These are phyloP conservation scores for Endotricha flammealis DNA, from an alignment of 2,888 invertebrate genomes.

Conservation along the genomic window DNA sequence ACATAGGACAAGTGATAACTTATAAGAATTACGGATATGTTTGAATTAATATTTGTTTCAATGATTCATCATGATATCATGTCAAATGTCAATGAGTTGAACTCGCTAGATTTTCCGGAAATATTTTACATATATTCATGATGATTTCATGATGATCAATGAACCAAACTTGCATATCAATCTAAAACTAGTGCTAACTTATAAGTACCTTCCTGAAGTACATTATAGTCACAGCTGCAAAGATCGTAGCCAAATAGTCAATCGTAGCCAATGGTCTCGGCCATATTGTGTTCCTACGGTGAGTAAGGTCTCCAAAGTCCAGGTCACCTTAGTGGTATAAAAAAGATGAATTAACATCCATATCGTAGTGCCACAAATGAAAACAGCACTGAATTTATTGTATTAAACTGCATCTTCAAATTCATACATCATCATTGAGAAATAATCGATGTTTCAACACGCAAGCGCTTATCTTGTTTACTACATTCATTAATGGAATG, in stretches of 20 bases:
- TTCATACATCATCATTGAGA: constrained; percentile 28
- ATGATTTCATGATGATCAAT: constrained; percentile 46
- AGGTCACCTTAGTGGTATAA: too few species aligned
- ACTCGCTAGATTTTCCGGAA: constrained; percentile 48
- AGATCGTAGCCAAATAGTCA: too few species aligned
- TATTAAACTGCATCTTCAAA: too few species aligned
- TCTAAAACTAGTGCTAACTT: constrained; percentile 16
- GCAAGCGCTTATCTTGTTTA: constrained; percentile 52
- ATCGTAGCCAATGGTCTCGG: too few species aligned
- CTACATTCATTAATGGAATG: constrained; percentile 53
- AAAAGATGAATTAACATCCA: too few species aligned
- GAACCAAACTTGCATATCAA: constrained; percentile 45
- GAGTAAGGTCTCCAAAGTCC: too few species aligned
- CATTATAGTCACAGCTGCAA: too few species aligned
- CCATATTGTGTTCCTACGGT: too few species aligned
- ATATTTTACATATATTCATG: constrained; percentile 51
- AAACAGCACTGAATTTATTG: too few species aligned
- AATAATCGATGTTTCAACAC: constrained; percentile 42
- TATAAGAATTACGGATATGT: constrained; percentile 37
- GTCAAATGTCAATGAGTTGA: constrained; percentile 41
- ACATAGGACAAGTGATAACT: constrained; percentile 34
- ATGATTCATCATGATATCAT: constrained; percentile 41
- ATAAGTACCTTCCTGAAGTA: too few species aligned
- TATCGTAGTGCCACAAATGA: too few species aligned
- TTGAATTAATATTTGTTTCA: constrained; percentile 36